These are phyloP conservation scores for Phalera bucephala DNA, from an alignment of 2,888 invertebrate genomes.

Conservation along the genomic window DNA sequence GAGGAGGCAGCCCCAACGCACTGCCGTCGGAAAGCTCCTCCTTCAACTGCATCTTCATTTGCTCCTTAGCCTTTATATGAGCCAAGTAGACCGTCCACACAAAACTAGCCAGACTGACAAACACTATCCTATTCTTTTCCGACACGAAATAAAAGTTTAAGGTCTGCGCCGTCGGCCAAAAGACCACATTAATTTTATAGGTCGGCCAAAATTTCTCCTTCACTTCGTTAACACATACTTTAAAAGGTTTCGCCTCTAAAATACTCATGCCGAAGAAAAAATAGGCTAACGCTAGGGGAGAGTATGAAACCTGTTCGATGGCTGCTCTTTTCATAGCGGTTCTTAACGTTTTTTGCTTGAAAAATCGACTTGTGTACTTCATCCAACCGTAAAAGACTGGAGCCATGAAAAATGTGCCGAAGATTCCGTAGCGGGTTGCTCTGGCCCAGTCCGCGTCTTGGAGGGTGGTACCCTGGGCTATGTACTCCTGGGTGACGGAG, in stretches of 20 bases:
- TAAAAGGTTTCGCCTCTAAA: constrained; percentile 85
- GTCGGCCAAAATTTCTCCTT: constrained; percentile 88
- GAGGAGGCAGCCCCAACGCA: not conserved
- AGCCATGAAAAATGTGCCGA: constrained; percentile 88
- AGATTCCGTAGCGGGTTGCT: constrained; percentile 87
- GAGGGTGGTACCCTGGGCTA: constrained; percentile 50
- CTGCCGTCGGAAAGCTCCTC: not conserved
- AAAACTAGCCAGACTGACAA: constrained; percentile 88
- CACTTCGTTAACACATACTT: constrained; percentile 85
- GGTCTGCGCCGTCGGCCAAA: constrained; percentile 89
- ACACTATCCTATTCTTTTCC: constrained; percentile 88
- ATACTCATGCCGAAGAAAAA: constrained; percentile 90
- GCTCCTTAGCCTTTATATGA: constrained; percentile 85
- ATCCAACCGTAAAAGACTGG: constrained; percentile 91
- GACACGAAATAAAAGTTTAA: constrained; percentile 88
- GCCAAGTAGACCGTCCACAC: constrained; percentile 90
- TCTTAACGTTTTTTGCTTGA: constrained; percentile 43
- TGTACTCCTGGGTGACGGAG: constrained; percentile 85
- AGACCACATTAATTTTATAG: constrained; percentile 85
- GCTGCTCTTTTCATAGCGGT: constrained; percentile 62
- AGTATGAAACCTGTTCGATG: constrained; percentile 88
- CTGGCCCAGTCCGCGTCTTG: constrained; percentile 79
- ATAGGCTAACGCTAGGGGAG: constrained; percentile 87
- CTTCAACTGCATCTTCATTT: constrained; percentile 36
- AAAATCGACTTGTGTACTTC: constrained; percentile 65